Conservation (phyloP, 1,140 invertebrate genomes). For the Aphaenogaster rudis region DNA sequence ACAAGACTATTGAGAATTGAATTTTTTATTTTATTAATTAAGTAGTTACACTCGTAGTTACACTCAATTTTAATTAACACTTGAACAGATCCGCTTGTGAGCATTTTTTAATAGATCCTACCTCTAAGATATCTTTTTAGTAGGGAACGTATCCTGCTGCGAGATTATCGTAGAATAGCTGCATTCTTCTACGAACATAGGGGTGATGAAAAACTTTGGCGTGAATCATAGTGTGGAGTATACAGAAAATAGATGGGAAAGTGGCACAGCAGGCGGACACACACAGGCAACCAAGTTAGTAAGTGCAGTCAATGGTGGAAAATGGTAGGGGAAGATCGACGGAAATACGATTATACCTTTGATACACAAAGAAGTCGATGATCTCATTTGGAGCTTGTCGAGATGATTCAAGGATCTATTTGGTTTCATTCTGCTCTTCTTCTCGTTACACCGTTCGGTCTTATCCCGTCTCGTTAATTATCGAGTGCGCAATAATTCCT, state of each 20-base stretch:
- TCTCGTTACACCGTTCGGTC: background rate
- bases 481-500: conserved; percentile 29
- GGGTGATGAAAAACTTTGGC: conserved; percentile 13
- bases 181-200: background rate
- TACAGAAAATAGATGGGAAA: conserved; percentile 48
- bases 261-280: conserved; percentile 16
- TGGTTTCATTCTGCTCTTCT: conserved; percentile 37
- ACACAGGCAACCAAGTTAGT: background rate
- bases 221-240: conserved; percentile 34
- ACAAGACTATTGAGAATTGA: background rate
- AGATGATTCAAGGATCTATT: conserved; percentile 53
- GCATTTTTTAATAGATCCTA: background rate
- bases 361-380: conserved; percentile 59
- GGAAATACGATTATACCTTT: conserved; percentile 70
- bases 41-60: background rate
- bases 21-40: conserved; percentile 9
- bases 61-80: background rate
- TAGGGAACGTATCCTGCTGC: background rate
- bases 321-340: conserved; percentile 33
- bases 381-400: conserved; percentile 59
- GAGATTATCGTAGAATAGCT: background rate
- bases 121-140: background rate
- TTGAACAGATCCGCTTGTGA: background rate
- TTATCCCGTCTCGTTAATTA: conserved; percentile 43
- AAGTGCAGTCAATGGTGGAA: conserved; percentile 34